Conservation (phyloP, 2,113 vertebrate genomes). For the Corythornis madagascariensis region DNA sequence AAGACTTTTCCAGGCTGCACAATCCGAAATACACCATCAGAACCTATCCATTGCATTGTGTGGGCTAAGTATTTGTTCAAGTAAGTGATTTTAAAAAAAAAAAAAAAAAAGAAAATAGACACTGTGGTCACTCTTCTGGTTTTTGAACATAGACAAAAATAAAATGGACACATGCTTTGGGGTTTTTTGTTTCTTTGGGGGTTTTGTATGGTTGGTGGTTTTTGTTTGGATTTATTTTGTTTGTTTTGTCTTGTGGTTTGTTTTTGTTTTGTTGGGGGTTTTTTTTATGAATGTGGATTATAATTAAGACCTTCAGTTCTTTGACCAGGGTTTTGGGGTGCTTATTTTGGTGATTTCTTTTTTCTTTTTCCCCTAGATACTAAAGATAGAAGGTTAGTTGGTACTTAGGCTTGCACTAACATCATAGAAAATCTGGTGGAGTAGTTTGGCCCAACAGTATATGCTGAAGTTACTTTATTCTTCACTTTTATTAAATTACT, state of each 20-base stretch:
- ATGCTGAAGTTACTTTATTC: neutral
- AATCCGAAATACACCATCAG: conserved; percentile 96
- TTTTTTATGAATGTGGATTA: neutral
- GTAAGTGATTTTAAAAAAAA: conserved; percentile 74
- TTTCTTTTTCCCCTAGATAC: neutral
- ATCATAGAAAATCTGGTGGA: neutral
- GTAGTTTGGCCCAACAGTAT: neutral
- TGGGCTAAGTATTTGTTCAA: conserved; percentile 99
- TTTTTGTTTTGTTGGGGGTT: neutral
- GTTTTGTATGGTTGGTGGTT: neutral
- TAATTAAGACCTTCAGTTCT: neutral
- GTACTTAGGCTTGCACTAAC: neutral
- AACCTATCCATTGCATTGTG: conserved; percentile 98
- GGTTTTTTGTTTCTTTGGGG: neutral
- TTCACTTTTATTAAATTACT: neutral
- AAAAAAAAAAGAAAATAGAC: neutral
- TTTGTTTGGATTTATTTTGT: neutral
- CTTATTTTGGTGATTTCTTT: neutral
- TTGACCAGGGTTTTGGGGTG: neutral
- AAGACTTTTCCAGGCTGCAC: conserved; percentile 99
- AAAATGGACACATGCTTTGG: neutral
- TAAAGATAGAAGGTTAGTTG: neutral
- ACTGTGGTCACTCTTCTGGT: neutral
- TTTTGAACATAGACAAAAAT: neutral
- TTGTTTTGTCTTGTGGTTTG: neutral